Conservation (phyloP, 2,888 invertebrate genomes). For the Eupithecia insigniata region DNA sequence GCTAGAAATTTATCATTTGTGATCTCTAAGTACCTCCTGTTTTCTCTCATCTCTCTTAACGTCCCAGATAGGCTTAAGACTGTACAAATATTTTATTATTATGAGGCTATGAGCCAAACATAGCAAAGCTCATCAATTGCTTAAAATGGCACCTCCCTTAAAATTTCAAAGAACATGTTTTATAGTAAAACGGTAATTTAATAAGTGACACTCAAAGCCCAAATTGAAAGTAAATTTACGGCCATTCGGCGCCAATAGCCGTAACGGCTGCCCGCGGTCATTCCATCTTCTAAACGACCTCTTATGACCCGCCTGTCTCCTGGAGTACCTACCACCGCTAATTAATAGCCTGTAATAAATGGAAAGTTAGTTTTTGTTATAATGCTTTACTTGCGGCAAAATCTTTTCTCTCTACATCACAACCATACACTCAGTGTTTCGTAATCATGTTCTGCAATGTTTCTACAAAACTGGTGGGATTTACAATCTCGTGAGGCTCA, state of each 20-base stretch:
- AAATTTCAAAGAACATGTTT: background rate
- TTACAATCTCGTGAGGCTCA: background rate
- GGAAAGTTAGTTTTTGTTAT: slow-evolving; percentile 23
- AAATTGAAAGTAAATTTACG: slow-evolving; percentile 74
- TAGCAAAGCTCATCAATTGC: no score
- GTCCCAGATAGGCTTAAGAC: background rate
- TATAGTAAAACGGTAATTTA: background rate
- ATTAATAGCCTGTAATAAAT: slow-evolving; percentile 54
- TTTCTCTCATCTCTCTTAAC: background rate
- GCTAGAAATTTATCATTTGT: background rate
- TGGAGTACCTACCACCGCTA: slow-evolving; percentile 55
- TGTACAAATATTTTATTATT: no score
- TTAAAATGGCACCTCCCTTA: background rate
- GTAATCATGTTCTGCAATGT: background rate
- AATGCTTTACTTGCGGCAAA: background rate
- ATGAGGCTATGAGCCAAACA: no score
- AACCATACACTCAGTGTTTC: background rate
- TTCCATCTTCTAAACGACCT: slow-evolving; percentile 70
- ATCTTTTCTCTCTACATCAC: background rate
- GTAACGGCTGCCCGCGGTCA: slow-evolving; percentile 56
- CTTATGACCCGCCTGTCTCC: slow-evolving; percentile 66
- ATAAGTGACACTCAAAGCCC: slow-evolving; percentile 1
- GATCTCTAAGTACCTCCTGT: background rate
- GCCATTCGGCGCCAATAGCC: slow-evolving; percentile 59
- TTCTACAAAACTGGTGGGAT: background rate